Percentiles rank a stretch among this genome's conserved stretches.
Evolutionary conservation across 2,888 invertebrate genomes (phyloP).

Genomic region (Apodemia zela): DNA sequence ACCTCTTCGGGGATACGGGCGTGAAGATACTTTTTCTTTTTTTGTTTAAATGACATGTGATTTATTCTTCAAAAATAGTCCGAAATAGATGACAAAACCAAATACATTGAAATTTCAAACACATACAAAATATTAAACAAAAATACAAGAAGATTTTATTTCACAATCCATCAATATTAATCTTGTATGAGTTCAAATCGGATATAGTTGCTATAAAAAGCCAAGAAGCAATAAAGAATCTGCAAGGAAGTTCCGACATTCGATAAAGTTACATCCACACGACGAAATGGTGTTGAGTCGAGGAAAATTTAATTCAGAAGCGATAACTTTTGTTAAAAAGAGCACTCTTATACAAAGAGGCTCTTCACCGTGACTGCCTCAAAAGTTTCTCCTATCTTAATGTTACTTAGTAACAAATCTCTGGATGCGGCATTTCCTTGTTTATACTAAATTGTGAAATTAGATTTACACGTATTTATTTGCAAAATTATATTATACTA

Average conservation of each 20-base stretch:
- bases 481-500: too few species aligned
- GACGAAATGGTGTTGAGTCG: constrained; percentile 52
- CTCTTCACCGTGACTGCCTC: constrained; percentile 64
- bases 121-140: neutral
- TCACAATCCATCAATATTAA: constrained; percentile 6
- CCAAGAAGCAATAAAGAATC: constrained; percentile 13
- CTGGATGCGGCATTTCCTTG: constrained; percentile 33
- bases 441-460: too few species aligned
- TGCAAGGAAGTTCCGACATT: constrained; percentile 30
- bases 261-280: constrained; percentile 43
- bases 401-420: constrained; percentile 28
- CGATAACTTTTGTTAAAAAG: constrained; percentile 66
- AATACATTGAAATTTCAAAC: too few species aligned
- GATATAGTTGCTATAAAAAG: constrained; percentile 8
- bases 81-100: too few species aligned
- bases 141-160: neutral
- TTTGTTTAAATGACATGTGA: too few species aligned
- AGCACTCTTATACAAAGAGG: constrained; percentile 58
- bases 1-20: too few species aligned
- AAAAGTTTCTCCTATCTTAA: constrained; percentile 57
- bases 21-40: too few species aligned
- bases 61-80: too few species aligned
- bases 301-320: constrained; percentile 67
- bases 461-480: too few species aligned
- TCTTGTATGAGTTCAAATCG: neutral